phyloP scores from a whole-genome alignment of 1,140 invertebrate species.

The Zaprionus vittiger region DNA sequence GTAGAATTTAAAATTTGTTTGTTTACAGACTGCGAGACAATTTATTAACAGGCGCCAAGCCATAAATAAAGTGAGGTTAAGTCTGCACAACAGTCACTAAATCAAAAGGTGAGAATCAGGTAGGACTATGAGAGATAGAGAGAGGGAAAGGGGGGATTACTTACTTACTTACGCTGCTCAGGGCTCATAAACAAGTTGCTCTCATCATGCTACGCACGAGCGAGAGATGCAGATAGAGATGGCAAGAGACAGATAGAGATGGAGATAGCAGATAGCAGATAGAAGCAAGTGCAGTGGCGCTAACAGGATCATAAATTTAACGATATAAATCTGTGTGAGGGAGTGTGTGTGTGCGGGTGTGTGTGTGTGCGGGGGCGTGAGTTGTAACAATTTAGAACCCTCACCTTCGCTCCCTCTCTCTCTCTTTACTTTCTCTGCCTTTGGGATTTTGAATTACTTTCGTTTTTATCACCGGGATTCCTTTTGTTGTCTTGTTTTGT shows the following conservation, averaged over 20 bases:
- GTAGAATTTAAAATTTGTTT: not conserved
- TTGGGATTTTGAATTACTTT: constrained; percentile 78
- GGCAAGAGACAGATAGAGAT: constrained; percentile 18
- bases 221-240: constrained; percentile 36
- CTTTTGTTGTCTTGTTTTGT: constrained; percentile 12
- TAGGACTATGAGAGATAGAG: constrained; percentile 42
- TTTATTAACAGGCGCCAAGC: not conserved
- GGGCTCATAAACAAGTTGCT: constrained; percentile 68
- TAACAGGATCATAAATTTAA: constrained; percentile 80
- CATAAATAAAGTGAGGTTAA: constrained; percentile 16
- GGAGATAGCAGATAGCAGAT: constrained; percentile 36
- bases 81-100: constrained; percentile 23
- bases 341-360: constrained; percentile 15
- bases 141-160: constrained; percentile 33
- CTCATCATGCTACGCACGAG: constrained; percentile 8
- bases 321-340: constrained; percentile 70
- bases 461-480: constrained; percentile 68
- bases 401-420: not conserved
- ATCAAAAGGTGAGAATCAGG: constrained; percentile 64
- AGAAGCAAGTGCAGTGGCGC: constrained; percentile 71
- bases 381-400: constrained; percentile 53
- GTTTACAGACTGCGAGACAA: not conserved
- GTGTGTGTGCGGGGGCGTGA: constrained; percentile 49
- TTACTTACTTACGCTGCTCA: constrained; percentile 68
- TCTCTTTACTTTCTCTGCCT: constrained; percentile 8